Evolutionary conservation across 2,888 invertebrate genomes (phyloP), one percentile per base, ranked within the genome.

Genomic region (Megaustenia siamemsis): DNA sequence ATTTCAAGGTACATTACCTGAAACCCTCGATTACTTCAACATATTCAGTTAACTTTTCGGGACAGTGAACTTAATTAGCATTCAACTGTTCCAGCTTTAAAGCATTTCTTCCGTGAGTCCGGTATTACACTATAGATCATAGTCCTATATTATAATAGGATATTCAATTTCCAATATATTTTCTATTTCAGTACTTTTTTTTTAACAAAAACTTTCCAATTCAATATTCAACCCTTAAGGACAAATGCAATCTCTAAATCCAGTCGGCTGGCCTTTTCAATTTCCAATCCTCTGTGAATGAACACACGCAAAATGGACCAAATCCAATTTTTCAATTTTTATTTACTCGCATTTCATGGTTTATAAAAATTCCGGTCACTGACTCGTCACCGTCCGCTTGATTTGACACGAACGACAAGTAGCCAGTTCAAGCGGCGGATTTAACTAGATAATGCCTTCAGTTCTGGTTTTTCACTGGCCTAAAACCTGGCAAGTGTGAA

Each of bases 281-380:
- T 69, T 69, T 69, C 8, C 21, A 69, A 21, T 38, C 40, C 40
- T 24, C 21, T 69, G 68, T 69, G 68, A 69, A 69, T 8, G 40
- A 40, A 24, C 68, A 40, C 68, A 21, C 38, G 21, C 38, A 38
- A 69, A 71, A 43, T 71, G 71, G 71, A 45, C 60, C 38, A 77
- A 77, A 77, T 56, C 60, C 38, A 60, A 77, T 77, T 77, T 40
- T 60, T 77, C 21, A 56, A n/a, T 38, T 77, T 77, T 45, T 60
- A 60, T 77, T 60, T 77, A 60, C 53, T 32, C 24, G 56, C 24
- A 38, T 56, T 77, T 77, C 60, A 56, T 60, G 79, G 66, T 66
- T 78, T 79, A 79, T 79, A 66, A 66, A 79, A 79, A 79, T 66
- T 79, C 79, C 24, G 79, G 79, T 60, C 79, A 79, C 63, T 45